Evolutionary conservation across 2,888 invertebrate genomes (phyloP), one percentile per base, ranked within the genome.

Genomic region (Lasioglossum malachurum): DNA sequence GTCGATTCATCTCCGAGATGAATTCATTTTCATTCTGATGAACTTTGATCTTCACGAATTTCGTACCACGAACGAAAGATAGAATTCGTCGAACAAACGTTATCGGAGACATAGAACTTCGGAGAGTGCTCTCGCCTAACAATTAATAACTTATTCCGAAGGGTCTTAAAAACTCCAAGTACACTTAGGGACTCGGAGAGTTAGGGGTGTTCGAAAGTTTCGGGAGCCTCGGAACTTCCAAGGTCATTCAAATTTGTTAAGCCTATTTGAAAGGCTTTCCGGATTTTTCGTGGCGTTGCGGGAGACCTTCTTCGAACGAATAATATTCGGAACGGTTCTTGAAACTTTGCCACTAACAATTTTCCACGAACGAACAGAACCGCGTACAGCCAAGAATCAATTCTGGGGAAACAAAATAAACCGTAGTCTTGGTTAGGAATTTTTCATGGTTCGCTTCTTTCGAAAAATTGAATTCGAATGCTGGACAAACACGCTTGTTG

Each of bases 171-270:
- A 46, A 53, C 31, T 74, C 23, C 53, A 23, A 35, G 35, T 53
- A 53, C 74, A 35, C 35, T 5, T 31, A 23, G 46, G 53, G 31
- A 35, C 74, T 74, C 35, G 10, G 35, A 74, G 35, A 35, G 53
- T 74, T 53, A 38, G 53, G 53, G 64, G 16, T 16, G 64, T 64
- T 31, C 31, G 5, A 19, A 31, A 31, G 12, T 53, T 53, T 53
- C 35, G 23, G 31, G 53, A 35, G 35, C 23, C 74, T 49, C 23
- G 35, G 74, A 53, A 53, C 53, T 74, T 74, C 35, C 53, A 53
- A 53, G 74, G 35, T 53, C 53, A 74, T 74, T 74, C 49, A 74
- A 74, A 74, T 74, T 74, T 53, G 74, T 53, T 74, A 53, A 53
- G 19, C 35, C 49, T 74, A 74, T 74, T 72, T 49, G 5, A 31